Evolutionary conservation across 2,797 vertebrate genomes (phyloP), one percentile per base, ranked within the genome.

Genomic region (Scarus forsteni): DNA sequence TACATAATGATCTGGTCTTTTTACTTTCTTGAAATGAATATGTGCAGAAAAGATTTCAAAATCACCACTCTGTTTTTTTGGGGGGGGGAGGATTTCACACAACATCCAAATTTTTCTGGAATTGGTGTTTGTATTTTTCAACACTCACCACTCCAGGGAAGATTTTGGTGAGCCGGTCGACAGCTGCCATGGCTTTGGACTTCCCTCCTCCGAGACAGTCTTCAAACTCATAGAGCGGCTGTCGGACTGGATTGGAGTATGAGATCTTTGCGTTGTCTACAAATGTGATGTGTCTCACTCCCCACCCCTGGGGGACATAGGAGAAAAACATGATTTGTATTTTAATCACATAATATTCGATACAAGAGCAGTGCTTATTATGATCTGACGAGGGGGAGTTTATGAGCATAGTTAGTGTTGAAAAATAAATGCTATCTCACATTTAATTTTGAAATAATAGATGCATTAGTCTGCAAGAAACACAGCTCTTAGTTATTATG

Each of bases 251-350:
- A 80, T 99, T 99, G 18, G 98, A 99, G 86, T 97, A 99, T 0
- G 98, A 99, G 89, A 99, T 97, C 90, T 95, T 98, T 2, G 98
- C 97, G 3, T 99, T 99, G 93, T 99, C 98, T 78, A 99, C 97
- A 87, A 99, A 98, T 0, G 98, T 98, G 88, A 99, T 96, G 85
- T 92, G 96, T 87, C 98, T 95, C 75, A 99, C 98, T 11, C 98
- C 98, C 98, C 98, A 99, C 4, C 97, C 97, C 98, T 99, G 57
- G 5, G 83, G 1, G 60, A 72, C 14, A 55, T 55, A 53, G 11
- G 7, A 71, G 6, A 70, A 5, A 66, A 80, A 49, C 2, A 67
- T 0, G 6, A 56, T 40, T 27, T 8, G 8, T 13, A 27, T 51
- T 16, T 72, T 27, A 34, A 36, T 54, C 5, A 27, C 7, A 45